Base-by-base conservation (phyloP, 2,113 vertebrate genomes). In the Pedionomus torquatus region DNA sequence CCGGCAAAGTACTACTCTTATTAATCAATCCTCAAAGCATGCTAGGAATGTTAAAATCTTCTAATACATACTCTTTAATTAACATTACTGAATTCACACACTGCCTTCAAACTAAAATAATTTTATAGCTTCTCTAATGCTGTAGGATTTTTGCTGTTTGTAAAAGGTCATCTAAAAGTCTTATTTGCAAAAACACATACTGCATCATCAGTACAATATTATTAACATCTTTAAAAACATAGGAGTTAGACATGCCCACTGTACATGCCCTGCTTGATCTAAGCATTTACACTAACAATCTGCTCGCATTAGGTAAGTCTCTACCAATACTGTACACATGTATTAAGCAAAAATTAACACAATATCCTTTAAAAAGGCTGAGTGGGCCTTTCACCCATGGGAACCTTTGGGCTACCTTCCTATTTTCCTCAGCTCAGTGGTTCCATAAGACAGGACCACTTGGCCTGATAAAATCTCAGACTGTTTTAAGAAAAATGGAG, bases 21-120 rank as follows among this genome's bases (percentile, higher is more conserved):
- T 93, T 90, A 96, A 95, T 95, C 75, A 95, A 71, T 95, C 76
- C 58, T 20, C 35, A 92, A 97, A 97, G 84, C 65, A 91, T 89
- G 46, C 86, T 83, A 95, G 37, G 74, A 96, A 96, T 96, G 76
- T 68, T 95, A 96, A 94, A 95, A 94, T 92, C 26, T 70, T 33
- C 31, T 33, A 58, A 76, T 81, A 43, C 10, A 51, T 84, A 9
- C 83, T 94, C 55, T 95, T 63, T 95, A 97, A 96, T 93, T 96
- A 97, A 89, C 51, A 72, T 49, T 83, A 30, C 25, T 87, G 37
- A 77, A 75, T 95, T 83, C 72, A 61, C 25, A 86, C 23, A 66
- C 31, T 64, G 14, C 44, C 82, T 93, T 88, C 63, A 68, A 85
- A 93, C 46, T 8, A 76, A 83, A 80, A 82, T 70, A 94, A 33